Base-by-base conservation (phyloP, 2,888 invertebrate species). In the Agonopterix subpropinquella region DNA sequence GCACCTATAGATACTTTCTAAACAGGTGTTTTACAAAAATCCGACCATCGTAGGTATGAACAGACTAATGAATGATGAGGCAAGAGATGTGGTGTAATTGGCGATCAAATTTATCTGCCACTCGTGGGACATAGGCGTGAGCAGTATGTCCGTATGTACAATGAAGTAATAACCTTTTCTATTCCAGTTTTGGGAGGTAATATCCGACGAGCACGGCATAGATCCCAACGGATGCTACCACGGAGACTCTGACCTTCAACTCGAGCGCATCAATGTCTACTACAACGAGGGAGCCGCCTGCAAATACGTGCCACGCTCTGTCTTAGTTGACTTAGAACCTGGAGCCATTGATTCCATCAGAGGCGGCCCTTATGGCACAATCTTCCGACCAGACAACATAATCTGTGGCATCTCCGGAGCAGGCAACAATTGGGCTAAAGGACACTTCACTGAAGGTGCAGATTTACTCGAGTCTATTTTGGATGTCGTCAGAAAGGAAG, bases 171-270 rank as follows among this genome's bases (percentile, higher is more conserved):
- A 7, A 28, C 28, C 4, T 4, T 28, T 7, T 39, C 39, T 42
- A n/a, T 81, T 80, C 46, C 77, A 94, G 93, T 94, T 94, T 74
- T 94, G 94, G 94, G 94, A 95, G 73, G 93, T 95, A 41, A 95
- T 95, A 65, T 94, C 94, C 7, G 94, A 94, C 64, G 94, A 93
- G 63, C 93, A 94, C 67, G 93, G 93, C 18, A 92, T 94, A 59
- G 91, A 92, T 64, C 90, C 92, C 1, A 54, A 61, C 2, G 84
- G 85, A 1, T 56, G 61, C 47, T 93, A 91, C 71, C 77, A 87
- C 55, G 93, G 93, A 4, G 92, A 93, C 68, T 91, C 91, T 1
- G 92, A 93, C 55, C 84, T 94, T 2, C 94, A 94, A 70, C 73
- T 94, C 43, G 93, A 95, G 77, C 85, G 94, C 50, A 92, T 94